Evolutionary conservation across 2,888 invertebrate genomes (phyloP).

Genomic region (Drosophila aldrichi): DNA sequence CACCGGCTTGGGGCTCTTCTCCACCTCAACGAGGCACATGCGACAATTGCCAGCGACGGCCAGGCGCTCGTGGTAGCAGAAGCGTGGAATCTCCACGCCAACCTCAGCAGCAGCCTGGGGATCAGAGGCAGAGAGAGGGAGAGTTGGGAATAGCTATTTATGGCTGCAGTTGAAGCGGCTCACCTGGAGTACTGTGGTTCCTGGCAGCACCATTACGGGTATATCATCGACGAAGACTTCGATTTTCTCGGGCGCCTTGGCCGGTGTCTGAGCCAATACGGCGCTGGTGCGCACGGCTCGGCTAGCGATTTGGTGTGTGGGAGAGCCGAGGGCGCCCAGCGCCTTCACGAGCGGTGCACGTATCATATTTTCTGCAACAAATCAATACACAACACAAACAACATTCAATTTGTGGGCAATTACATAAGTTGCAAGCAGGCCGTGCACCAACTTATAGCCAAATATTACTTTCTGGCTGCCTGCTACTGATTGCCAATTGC

Average conservation of each 20-base stretch:
- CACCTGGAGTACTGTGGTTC: constrained; percentile 98
- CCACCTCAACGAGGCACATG: constrained; percentile 99
- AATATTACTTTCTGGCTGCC: constrained; percentile 24
- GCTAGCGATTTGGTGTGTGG: constrained; percentile 85
- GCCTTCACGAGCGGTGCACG: constrained; percentile 91
- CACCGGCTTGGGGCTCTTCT: constrained; percentile 98
- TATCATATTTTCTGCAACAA: constrained; percentile 87
- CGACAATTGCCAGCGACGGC: constrained; percentile 99
- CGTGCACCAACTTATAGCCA: constrained; percentile 15
- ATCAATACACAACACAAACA: constrained; percentile 42
- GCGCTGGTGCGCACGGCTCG: constrained; percentile 86
- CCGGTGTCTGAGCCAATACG: constrained; percentile 84
- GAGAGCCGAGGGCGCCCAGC: constrained; percentile 86
- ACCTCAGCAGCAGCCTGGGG: constrained; percentile 95
- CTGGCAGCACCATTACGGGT: constrained; percentile 96
- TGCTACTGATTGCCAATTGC: background rate
- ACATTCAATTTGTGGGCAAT: constrained; percentile 57
- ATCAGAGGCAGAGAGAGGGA: background rate
- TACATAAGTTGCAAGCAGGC: constrained; percentile 71
- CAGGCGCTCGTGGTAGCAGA: constrained; percentile 99
- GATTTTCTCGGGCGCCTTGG: constrained; percentile 90
- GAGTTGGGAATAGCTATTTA: background rate
- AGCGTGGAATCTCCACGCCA: constrained; percentile 99
- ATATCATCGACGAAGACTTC: constrained; percentile 99
- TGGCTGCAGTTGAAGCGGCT: constrained; percentile 22